These are phyloP conservation scores for Yponomeuta plumbellus DNA, from an alignment of 2,888 invertebrate species.

Conservation along the genomic window DNA sequence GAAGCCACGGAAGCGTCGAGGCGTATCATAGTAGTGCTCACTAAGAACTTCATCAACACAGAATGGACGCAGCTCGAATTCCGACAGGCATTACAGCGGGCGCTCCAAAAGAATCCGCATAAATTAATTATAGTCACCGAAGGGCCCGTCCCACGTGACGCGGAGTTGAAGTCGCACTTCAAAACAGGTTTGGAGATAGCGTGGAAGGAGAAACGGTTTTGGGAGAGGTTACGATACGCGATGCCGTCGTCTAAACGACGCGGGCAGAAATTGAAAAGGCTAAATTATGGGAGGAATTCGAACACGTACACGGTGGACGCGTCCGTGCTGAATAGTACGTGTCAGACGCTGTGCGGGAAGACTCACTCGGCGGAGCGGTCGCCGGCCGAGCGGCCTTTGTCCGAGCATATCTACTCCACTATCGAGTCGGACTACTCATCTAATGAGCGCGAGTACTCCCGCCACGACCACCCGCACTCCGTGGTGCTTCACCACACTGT, in stretches of 20 bases:
- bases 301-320: conserved; percentile 90
- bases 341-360: conserved; percentile 77
- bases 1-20: conserved; percentile 93
- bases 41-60: conserved; percentile 91
- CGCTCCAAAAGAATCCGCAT: conserved; percentile 87
- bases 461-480: conserved; percentile 60
- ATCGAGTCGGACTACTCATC: conserved; percentile 93
- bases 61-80: conserved; percentile 96
- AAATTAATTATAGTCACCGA: conserved; percentile 91
- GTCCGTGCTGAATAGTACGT: conserved; percentile 78
- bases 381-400: conserved; percentile 83
- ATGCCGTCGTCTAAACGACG: conserved; percentile 88
- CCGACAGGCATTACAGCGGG: conserved; percentile 92
- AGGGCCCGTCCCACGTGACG: conserved; percentile 88
- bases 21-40: conserved; percentile 90
- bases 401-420: conserved; percentile 93
- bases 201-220: conserved; percentile 95
- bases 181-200: conserved; percentile 91
- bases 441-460: conserved; percentile 51
- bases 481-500: conserved; percentile 69
- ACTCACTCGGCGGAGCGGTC: conserved; percentile 73
- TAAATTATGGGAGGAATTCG: conserved; percentile 86
- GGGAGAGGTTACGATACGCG: conserved; percentile 94
- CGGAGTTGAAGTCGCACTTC: conserved; percentile 91
- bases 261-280: conserved; percentile 71